These are phyloP conservation scores for Synanthedon vespiformis DNA, from an alignment of 2,888 invertebrate species.

Conservation along the genomic window DNA sequence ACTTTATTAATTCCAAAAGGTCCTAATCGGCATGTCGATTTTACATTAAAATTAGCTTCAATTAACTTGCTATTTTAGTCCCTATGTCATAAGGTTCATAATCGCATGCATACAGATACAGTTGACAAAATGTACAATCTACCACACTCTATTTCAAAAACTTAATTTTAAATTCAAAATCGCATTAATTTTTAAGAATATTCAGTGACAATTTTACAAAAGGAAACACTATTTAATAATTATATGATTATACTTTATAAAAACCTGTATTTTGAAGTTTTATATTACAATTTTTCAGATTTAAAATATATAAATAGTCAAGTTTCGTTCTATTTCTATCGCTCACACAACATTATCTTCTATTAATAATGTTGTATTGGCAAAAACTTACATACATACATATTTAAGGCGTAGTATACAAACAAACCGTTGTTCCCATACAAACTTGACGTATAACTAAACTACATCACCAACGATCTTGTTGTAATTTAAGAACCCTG, in stretches of 20 bases:
- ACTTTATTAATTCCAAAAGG: constrained; percentile 27
- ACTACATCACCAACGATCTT: too few relatives aligned
- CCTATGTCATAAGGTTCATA: not conserved
- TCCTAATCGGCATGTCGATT: constrained; percentile 25
- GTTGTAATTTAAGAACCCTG: constrained; percentile 11
- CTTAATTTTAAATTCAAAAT: too few relatives aligned
- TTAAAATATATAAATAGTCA: not conserved
- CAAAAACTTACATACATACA: too few relatives aligned
- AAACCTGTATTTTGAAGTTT: constrained; percentile 23
- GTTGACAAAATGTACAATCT: not conserved
- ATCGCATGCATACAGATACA: not conserved
- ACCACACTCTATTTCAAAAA: not conserved
- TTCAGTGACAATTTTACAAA: too few relatives aligned
- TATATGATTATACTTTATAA: constrained; percentile 22
- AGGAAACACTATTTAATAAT: too few relatives aligned
- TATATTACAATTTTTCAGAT: not conserved
- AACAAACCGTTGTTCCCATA: too few relatives aligned
- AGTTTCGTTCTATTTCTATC: not conserved
- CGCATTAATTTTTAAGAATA: too few relatives aligned
- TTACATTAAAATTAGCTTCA: not conserved
- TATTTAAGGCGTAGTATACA: too few relatives aligned
- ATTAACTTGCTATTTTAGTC: not conserved
- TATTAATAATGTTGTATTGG: too few relatives aligned
- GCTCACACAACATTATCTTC: too few relatives aligned
- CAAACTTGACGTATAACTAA: too few relatives aligned